These are phyloP conservation scores for Paramormyrops kingsleyae DNA, from an alignment of 2,113 vertebrate species.

Conservation along the genomic window DNA sequence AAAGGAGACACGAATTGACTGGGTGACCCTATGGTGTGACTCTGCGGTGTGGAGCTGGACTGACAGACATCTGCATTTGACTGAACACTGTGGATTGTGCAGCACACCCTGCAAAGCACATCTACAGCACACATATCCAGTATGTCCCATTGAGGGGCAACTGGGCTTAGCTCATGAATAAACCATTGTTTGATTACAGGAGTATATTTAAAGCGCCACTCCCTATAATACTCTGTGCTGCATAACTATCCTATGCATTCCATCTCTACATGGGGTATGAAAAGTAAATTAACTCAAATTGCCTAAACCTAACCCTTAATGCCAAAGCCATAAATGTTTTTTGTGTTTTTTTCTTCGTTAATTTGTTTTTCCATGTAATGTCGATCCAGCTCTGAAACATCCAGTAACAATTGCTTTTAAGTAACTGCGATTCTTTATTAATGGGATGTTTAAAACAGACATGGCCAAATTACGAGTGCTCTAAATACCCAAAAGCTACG, in stretches of 20 bases:
- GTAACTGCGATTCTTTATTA: neutral
- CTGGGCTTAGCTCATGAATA: neutral
- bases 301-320: neutral
- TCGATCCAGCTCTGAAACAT: neutral
- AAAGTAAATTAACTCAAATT: neutral
- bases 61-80: neutral
- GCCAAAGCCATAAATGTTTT: neutral
- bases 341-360: neutral
- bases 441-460: neutral
- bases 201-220: neutral
- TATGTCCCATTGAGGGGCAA: neutral
- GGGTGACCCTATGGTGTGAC: neutral
- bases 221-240: neutral
- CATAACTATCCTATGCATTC: neutral
- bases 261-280: neutral
- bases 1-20: neutral
- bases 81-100: neutral
- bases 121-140: neutral
- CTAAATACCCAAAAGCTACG: neutral
- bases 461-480: neutral
- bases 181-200: neutral
- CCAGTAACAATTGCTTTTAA: neutral
- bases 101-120: neutral
- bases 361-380: neutral
- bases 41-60: neutral